Percentiles rank a stretch among this genome's conserved stretches.
Evolutionary conservation across 2,888 invertebrate genomes (phyloP).

Genomic region (Callinectes sapidus): DNA sequence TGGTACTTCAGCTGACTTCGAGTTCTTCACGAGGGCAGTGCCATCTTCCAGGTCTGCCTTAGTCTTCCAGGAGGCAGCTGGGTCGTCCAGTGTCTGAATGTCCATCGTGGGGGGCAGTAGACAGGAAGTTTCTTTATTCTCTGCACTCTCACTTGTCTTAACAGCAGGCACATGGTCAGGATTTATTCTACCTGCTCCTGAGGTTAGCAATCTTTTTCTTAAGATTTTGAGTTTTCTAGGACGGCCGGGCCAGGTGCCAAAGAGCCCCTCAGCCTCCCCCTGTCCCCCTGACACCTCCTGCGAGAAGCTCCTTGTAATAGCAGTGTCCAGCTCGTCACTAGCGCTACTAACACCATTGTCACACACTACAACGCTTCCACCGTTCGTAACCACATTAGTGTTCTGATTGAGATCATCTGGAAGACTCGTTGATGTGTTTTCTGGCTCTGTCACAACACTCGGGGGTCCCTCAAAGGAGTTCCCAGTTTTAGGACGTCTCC

Average conservation of each 20-base stretch:
- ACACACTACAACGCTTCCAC: neutral
- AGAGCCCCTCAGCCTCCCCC: constrained; percentile 47
- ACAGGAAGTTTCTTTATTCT: constrained; percentile 7
- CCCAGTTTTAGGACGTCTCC: constrained; percentile 41
- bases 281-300: constrained; percentile 47
- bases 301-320: constrained; percentile 20
- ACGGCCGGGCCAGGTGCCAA: constrained; percentile 63
- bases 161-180: neutral
- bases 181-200: constrained; percentile 26
- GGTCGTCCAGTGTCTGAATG: neutral
- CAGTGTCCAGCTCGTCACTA: constrained; percentile 20
- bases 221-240: constrained; percentile 58
- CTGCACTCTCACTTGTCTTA: constrained; percentile 34
- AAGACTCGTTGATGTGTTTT: constrained; percentile 61
- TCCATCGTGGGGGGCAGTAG: constrained; percentile 5
- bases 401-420: constrained; percentile 63
- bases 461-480: constrained; percentile 17
- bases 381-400: neutral
- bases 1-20: neutral
- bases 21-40: neutral
- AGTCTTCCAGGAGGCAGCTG: neutral
- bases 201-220: constrained; percentile 57
- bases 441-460: neutral
- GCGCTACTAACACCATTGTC: neutral
- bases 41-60: neutral